These are phyloP conservation scores for Arnoldichthys spilopterus DNA, from an alignment of 2,797 vertebrate species.

Conservation along the genomic window DNA sequence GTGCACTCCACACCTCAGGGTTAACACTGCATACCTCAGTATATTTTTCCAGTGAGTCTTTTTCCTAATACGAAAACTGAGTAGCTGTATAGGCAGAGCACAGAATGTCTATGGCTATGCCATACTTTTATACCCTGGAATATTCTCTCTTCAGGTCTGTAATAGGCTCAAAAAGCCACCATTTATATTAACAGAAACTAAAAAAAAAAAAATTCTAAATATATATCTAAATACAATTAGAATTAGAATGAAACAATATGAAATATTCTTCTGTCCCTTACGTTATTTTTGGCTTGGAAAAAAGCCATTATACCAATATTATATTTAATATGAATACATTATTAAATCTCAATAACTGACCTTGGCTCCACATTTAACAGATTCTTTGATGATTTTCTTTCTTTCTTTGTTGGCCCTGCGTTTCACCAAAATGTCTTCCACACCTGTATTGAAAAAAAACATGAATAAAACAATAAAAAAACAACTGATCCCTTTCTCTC, in stretches of 20 bases:
- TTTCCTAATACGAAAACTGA: not conserved
- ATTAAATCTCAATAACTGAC: slow-evolving; percentile 70
- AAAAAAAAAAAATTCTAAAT: too few species aligned
- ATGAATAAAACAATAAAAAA: not conserved
- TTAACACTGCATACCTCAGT: not conserved
- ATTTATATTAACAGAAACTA: not conserved
- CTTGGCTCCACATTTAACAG: slow-evolving; percentile 80
- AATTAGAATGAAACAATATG: too few species aligned
- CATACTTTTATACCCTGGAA: not conserved
- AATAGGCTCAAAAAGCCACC: not conserved
- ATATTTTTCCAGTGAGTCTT: not conserved
- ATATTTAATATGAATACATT: too few species aligned
- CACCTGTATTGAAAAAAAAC: slow-evolving; percentile 75
- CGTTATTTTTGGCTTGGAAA: too few species aligned
- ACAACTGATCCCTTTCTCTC: too few species aligned
- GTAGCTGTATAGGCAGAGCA: too few species aligned
- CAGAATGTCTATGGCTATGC: too few species aligned
- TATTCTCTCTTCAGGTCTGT: not conserved
- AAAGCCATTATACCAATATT: too few species aligned
- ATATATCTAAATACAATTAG: too few species aligned
- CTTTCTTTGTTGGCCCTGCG: slow-evolving; percentile 83
- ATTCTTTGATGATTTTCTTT: slow-evolving; percentile 82
- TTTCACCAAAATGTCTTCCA: slow-evolving; percentile 96
- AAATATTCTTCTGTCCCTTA: too few species aligned
- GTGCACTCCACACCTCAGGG: not conserved